phyloP scores from a whole-genome alignment of 2,797 vertebrate species.

The Sciaenops ocellatus region DNA sequence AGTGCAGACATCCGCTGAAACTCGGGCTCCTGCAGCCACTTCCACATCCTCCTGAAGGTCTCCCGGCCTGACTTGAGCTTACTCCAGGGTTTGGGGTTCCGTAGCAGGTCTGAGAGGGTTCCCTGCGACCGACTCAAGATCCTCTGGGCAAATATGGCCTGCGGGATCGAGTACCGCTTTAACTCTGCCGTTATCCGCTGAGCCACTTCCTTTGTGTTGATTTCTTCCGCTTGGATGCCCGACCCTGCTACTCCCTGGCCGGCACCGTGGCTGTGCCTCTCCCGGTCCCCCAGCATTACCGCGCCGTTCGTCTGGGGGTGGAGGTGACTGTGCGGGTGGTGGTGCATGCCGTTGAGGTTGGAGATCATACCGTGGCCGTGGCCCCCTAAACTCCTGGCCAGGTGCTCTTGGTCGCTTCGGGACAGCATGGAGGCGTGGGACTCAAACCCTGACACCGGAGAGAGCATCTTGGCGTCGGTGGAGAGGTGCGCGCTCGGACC shows the following conservation, averaged over 20 bases:
- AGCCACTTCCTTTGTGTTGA: conserved; percentile 99
- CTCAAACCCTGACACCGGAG: conserved; percentile 92
- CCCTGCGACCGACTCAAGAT: conserved; percentile 98
- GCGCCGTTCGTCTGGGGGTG: conserved; percentile 88
- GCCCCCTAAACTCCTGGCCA: conserved; percentile 90
- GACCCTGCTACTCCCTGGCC: conserved; percentile 85
- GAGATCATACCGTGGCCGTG: conserved; percentile 92
- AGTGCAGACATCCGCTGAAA: conserved; percentile 98
- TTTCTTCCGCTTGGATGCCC: conserved; percentile 93
- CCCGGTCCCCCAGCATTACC: conserved; percentile 90
- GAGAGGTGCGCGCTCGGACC: conserved; percentile 90
- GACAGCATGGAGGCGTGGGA: conserved; percentile 95
- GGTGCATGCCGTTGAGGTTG: conserved; percentile 92
- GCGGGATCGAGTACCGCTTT: conserved; percentile 98
- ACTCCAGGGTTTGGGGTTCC: conserved; percentile 99
- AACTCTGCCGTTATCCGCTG: conserved; percentile 97
- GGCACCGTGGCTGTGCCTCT: conserved; percentile 85
- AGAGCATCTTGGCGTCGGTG: conserved; percentile 92
- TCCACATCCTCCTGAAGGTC: conserved; percentile 99
- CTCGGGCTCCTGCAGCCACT: conserved; percentile 98
- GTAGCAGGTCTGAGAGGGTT: conserved; percentile 96
- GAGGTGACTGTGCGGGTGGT: conserved; percentile 89
- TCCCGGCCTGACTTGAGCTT: conserved; percentile 98
- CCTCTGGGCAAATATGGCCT: conserved; percentile 98
- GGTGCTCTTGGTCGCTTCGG: conserved; percentile 92